A percentile compares a stretch with the other conserved stretches of the same genome.
Conservation (phyloP, 2,113 vertebrate genomes). For the Coptodon bakossiorum region DNA sequence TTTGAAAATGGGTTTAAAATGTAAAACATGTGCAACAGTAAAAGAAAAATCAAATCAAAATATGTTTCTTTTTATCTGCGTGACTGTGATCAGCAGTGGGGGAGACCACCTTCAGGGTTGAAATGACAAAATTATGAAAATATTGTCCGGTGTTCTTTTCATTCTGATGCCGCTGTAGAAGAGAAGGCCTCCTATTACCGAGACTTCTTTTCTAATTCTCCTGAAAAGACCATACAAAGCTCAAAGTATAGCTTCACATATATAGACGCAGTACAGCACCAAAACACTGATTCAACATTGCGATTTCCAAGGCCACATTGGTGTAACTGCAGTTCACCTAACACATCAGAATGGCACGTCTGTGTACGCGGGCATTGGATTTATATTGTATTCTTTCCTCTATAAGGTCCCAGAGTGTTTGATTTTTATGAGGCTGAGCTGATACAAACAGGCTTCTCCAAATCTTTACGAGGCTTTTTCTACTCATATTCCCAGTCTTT, state of each 20-base stretch:
- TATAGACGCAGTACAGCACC: neutral
- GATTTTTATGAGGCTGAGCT: slow-evolving; percentile 8
- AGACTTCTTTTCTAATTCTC: neutral
- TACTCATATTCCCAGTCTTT: slow-evolving; percentile 20
- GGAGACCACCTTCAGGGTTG: neutral
- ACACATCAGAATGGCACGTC: neutral
- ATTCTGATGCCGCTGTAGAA: neutral
- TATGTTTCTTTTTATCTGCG: neutral
- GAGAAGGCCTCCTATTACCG: neutral
- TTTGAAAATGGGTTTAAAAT: neutral
- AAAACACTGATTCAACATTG: neutral
- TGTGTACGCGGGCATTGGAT: slow-evolving; percentile 14
- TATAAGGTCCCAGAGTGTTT: slow-evolving; percentile 15
- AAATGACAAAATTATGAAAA: neutral
- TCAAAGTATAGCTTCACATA: neutral
- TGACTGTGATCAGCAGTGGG: neutral
- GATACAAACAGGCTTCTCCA: slow-evolving; percentile 20
- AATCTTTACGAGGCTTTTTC: slow-evolving; percentile 28
- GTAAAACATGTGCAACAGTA: neutral
- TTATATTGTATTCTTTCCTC: slow-evolving; percentile 11
- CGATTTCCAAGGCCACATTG: neutral
- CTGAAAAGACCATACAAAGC: neutral
- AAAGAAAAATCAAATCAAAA: neutral
- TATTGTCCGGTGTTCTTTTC: neutral
- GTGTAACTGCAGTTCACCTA: slow-evolving; percentile 1